Evolutionary conservation across 1,140 invertebrate species (phyloP).

Genomic region (Thaumatotibia leucotreta): DNA sequence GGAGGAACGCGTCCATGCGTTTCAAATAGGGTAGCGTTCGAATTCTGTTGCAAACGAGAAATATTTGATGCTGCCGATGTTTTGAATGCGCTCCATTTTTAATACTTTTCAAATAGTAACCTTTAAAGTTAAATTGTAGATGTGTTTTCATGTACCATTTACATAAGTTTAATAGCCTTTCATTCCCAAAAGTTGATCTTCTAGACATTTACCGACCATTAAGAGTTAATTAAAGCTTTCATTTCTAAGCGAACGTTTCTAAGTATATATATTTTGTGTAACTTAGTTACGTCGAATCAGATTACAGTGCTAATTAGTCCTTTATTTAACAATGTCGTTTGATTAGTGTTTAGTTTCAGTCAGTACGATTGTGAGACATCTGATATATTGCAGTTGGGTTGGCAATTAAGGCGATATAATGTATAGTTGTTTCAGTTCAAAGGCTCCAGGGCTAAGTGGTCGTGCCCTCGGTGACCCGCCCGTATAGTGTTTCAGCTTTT

Average conservation of each 20-base stretch:
- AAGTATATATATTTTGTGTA: background rate
- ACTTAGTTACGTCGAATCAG: background rate
- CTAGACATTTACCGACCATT: background rate
- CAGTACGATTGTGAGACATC: background rate
- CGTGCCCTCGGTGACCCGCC: no score
- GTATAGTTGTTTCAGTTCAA: background rate
- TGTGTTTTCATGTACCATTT: no score
- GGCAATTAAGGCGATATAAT: background rate
- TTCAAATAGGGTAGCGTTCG: background rate
- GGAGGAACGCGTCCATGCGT: background rate
- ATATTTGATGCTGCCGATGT: background rate
- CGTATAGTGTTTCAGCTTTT: background rate
- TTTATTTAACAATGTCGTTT: background rate
- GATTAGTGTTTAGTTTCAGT: background rate
- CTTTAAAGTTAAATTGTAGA: no score
- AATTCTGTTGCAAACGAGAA: background rate
- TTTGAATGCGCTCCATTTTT: background rate
- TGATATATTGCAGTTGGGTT: background rate
- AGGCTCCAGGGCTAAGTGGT: background rate
- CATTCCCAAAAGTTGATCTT: background rate
- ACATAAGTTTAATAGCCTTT: background rate
- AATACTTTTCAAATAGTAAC: no score
- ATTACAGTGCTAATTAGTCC: background rate
- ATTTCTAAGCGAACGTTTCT: background rate
- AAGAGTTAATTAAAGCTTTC: background rate